A percentile compares a stretch with the other conserved stretches of the same genome.
Conservation (phyloP, 2,797 vertebrate genomes). For the Takifugu ocellatus region DNA sequence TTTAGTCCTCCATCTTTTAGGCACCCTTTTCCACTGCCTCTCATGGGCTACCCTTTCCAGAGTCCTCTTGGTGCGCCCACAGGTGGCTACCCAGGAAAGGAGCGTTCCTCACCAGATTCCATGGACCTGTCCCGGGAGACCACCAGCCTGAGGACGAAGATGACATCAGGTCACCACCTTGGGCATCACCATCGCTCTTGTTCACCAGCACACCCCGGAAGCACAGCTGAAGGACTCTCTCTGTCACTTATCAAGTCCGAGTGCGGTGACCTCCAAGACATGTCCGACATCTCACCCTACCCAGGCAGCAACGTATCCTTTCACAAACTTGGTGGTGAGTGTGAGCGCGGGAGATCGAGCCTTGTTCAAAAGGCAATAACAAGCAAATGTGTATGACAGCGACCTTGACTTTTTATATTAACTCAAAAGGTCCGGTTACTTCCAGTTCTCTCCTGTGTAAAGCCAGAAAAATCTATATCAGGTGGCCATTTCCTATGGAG, state of each 20-base stretch:
- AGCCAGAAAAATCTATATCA: conserved; percentile 23
- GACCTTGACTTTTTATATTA: conserved; percentile 15
- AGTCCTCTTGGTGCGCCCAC: conserved; percentile 86
- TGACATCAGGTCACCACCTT: conserved; percentile 86
- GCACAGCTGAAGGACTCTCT: conserved; percentile 88
- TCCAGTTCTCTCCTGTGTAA: conserved; percentile 12
- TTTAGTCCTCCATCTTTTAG: conserved; percentile 94
- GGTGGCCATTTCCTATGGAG: conserved; percentile 18
- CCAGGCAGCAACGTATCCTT: conserved; percentile 99
- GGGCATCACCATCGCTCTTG: conserved; percentile 89
- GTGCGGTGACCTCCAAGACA: conserved; percentile 95
- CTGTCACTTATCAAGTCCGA: conserved; percentile 97
- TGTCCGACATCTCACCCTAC: conserved; percentile 97
- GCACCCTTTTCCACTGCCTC: conserved; percentile 91
- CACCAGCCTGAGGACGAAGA: conserved; percentile 96
- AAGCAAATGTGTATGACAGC: background rate
- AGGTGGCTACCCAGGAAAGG: conserved; percentile 87
- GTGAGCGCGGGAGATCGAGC: background rate
- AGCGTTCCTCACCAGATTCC: conserved; percentile 91
- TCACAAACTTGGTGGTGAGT: conserved; percentile 25
- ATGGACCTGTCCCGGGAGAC: conserved; percentile 96
- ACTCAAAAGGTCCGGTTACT: conserved; percentile 10
- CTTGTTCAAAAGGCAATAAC: background rate
- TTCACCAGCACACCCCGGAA: conserved; percentile 91
- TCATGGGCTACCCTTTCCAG: conserved; percentile 98